Evolutionary conservation across 2,113 vertebrate genomes (phyloP).

Genomic region (Ochotona princeps): DNA sequence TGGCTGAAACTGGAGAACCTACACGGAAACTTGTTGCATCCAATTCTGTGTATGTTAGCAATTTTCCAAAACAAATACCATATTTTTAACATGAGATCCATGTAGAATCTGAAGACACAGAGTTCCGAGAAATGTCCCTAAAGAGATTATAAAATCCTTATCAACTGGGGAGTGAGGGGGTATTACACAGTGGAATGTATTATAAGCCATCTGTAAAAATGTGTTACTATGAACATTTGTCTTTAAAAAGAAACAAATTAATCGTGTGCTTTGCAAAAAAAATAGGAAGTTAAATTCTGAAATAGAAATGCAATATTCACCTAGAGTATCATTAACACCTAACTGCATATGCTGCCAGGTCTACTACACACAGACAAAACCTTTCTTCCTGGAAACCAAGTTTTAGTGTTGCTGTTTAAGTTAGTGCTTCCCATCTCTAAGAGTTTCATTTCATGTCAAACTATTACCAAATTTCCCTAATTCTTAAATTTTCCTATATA

Average conservation of each 20-base stretch:
- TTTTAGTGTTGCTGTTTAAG: background rate
- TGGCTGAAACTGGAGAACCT: background rate
- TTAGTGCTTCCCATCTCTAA: background rate
- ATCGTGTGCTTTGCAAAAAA: conserved; percentile 9
- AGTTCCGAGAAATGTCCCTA: conserved; percentile 5
- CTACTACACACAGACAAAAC: background rate
- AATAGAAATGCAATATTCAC: background rate
- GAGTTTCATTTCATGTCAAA: conserved; percentile 37
- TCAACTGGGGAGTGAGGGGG: conserved; percentile 8
- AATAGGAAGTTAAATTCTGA: conserved; percentile 9
- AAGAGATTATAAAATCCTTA: conserved; percentile 30
- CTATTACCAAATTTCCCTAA: conserved; percentile 16
- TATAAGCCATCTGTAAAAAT: conserved; percentile 1
- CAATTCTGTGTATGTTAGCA: background rate
- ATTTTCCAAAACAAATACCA: conserved; percentile 21
- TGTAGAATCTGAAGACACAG: background rate
- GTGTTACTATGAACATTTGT: background rate
- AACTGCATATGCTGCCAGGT: background rate
- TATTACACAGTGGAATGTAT: background rate
- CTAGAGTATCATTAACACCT: background rate
- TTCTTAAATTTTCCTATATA: background rate
- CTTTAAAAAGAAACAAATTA: background rate
- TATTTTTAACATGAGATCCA: background rate
- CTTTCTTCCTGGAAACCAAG: background rate
- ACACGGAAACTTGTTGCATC: background rate